Conservation (phyloP, 2,797 vertebrate species). For the Linurgus olivaceus region DNA sequence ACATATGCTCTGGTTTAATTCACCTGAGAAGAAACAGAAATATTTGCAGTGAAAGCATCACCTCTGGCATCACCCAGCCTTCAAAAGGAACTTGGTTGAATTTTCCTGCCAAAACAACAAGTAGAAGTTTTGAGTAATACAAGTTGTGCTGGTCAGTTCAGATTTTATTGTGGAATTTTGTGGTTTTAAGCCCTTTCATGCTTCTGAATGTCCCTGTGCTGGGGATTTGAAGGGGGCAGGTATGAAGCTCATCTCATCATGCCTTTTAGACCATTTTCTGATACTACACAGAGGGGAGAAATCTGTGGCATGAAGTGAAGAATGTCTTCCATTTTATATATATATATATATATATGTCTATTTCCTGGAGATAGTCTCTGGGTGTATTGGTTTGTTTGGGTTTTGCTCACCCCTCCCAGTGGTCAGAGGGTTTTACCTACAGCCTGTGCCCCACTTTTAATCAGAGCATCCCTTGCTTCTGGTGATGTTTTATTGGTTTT, state of each 20-base stretch:
- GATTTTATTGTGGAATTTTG: not conserved
- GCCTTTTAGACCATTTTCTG: not conserved
- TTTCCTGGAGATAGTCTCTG: not conserved
- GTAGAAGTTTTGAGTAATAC: not conserved
- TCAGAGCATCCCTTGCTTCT: not conserved
- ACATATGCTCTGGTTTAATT: not conserved
- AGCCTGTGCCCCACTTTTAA: not conserved
- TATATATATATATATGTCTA: not conserved
- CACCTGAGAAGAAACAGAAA: not conserved
- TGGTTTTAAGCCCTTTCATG: not conserved
- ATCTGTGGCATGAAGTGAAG: not conserved
- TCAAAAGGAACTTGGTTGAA: not conserved
- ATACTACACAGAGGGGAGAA: not conserved
- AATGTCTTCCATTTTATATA: not conserved
- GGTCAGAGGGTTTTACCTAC: not conserved
- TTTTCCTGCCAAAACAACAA: not conserved
- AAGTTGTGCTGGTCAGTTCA: not conserved
- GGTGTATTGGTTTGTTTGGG: not conserved
- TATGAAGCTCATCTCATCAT: accelerated
- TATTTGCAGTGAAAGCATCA: not conserved
- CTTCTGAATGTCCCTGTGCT: not conserved
- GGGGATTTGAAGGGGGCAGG: not conserved
- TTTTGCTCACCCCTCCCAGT: not conserved
- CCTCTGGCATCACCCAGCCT: not conserved
- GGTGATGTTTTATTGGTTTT: not conserved